Percentiles rank a stretch among this genome's conserved stretches.
Evolutionary conservation across 92 coral and sea anemone species (phyloP).

Genomic region (Bergia sp.): DNA sequence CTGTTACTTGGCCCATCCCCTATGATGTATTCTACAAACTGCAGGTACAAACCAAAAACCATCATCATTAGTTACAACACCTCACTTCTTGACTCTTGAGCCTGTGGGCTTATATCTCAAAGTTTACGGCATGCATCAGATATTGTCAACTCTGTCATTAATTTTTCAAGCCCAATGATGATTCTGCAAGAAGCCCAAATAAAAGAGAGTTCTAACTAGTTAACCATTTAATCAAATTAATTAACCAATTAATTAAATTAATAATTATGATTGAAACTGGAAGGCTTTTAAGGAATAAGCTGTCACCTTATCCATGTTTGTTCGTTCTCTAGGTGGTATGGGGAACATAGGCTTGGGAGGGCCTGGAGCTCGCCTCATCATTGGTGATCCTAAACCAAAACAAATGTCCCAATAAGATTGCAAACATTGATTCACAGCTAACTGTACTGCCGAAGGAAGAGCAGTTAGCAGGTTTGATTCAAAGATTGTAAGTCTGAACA

Average conservation of each 20-base stretch:
- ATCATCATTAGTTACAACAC: not conserved
- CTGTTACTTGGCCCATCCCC: conserved; percentile 99
- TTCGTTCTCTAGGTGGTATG: conserved; percentile 83
- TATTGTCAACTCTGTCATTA: too few species aligned
- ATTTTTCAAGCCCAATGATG: too few species aligned
- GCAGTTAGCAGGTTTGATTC: not conserved
- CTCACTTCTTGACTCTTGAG: too few species aligned
- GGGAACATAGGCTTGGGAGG: conserved; percentile 87
- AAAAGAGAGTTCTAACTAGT: too few species aligned
- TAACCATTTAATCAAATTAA: too few species aligned
- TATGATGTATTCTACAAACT: conserved; percentile 96
- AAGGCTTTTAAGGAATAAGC: not conserved
- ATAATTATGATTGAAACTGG: not conserved
- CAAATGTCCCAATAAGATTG: not conserved
- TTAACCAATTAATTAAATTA: not conserved
- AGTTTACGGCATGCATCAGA: too few species aligned
- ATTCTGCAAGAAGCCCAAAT: too few species aligned
- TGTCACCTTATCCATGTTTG: conserved; percentile 86
- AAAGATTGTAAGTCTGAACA: not conserved
- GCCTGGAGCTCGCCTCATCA: conserved; percentile 68
- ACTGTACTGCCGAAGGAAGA: not conserved
- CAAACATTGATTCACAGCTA: not conserved
- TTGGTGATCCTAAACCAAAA: conserved; percentile 43
- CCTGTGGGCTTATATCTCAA: too few species aligned
- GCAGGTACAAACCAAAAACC: not conserved